Base-by-base conservation (phyloP, 2,888 invertebrate genomes). In the Drosophila quinaria region DNA sequence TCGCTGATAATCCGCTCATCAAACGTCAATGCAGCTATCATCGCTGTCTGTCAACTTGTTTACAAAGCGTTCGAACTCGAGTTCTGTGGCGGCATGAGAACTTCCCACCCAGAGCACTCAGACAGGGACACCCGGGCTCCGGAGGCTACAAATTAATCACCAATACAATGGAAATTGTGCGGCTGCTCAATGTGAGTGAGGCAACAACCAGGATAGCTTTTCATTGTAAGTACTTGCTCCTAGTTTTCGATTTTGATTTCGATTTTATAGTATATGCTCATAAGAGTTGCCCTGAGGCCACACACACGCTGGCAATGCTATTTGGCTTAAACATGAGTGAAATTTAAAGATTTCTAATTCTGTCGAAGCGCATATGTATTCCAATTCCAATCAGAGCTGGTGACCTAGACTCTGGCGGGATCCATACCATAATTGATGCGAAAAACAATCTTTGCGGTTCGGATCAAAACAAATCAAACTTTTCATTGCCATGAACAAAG, bases 1-100 rank as follows among this genome's bases (percentile, higher is more conserved):
- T 58, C 22, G 31, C 54, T 60, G 85, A 81, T 90, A 88, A 88
- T 90, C 90, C 89, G 89, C 85, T 90, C 89, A 90, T 80, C 89
- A 88, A 80, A 90, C 88, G 87, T 88, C 90, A 89, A 87, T 87
- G 63, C 70, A 74, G 71, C 71, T 58, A 68, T 70, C 70, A 60
- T 69, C 60, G 76, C n/a, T 68, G 73, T 42, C 65, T 77, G 70
- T 89, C 89, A 87, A 84, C 71, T 75, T 87, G 81, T 87, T 84
- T 84, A 84, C 87, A 83, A 84, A 80, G 80, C 74, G 74, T 71
- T 70, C 56, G 59, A 47, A 33, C 44, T 58, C 71, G 35, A 60
- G 60, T 37, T 58, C 51, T 58, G 41, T 31, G 37, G 31, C 41
- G 33, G 52, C 64, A 49, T 63, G 54, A 60, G 77, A 68, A 46